Evolutionary conservation across 1,140 invertebrate species (phyloP), one percentile per base, ranked within the genome.

Genomic region (Drosophila eugracilis): DNA sequence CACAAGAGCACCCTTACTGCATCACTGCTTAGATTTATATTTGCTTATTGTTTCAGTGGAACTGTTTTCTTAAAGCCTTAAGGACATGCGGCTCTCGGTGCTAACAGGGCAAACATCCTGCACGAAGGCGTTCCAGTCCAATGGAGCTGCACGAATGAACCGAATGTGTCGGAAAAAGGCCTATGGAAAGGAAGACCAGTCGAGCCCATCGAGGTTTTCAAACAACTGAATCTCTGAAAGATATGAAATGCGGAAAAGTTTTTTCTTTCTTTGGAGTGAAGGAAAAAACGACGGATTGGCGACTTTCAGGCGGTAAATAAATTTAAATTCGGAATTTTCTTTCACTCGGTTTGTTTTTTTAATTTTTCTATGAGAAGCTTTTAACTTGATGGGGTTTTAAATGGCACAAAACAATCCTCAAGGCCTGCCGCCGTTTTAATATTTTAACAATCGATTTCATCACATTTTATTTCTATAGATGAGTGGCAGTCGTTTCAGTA

Each of bases 301-400:
- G 65, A 30, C 53, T n/a, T n/a, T n/a, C n/a, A n/a, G n/a, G n/a
- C n/a, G n/a, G n/a, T n/a, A n/a, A n/a, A 47, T 41, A 36, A 26
- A 48, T 36, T 37, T 30, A 5, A 30, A 14, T 49, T 48, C 15
- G 17, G 55, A 62, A 45, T 48, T 49, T 53, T 24, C 17, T 48
- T 5, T 47, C 21, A n/a, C 45, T 50, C 30, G 24, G 58, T 49
- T 49, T 44, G 24, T 32, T 69, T 42, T 41, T 37, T 6, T 44
- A 50, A n/a, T 26, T 44, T n/a, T 14, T 5, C 32, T 17, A 24
- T 41, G 36, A 32, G 41, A 75, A 52, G 75, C 79, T 83, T 75
- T 83, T 71, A 84, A 49, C 63, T 42, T 84, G 84, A 84, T 84
- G 75, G 65, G 50, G 49, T 60, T 42, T 60, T 42, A 30, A 48